These are phyloP conservation scores for Peromyscus leucopus DNA, from an alignment of 2,113 vertebrate species.

Conservation along the genomic window DNA sequence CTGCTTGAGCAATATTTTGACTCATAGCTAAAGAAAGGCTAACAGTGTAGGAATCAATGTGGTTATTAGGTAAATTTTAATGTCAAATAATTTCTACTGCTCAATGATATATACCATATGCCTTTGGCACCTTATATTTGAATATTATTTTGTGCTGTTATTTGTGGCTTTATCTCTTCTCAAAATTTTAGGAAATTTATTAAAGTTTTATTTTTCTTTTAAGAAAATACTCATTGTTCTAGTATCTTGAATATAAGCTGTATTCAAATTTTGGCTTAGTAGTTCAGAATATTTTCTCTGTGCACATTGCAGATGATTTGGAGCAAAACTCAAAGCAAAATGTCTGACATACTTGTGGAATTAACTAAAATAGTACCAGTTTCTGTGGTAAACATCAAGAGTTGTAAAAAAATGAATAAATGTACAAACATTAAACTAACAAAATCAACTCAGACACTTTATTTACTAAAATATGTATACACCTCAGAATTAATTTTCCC, in stretches of 20 bases:
- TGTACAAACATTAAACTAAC: neutral
- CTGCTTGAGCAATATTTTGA: neutral
- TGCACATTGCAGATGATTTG: neutral
- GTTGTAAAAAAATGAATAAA: neutral
- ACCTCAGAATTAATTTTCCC: neutral
- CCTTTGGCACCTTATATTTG: neutral
- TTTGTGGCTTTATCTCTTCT: neutral
- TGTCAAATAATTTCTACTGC: neutral
- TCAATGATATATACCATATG: neutral
- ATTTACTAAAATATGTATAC: neutral
- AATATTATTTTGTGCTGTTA: slow-evolving; percentile 20
- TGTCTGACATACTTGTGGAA: neutral
- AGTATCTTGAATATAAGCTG: neutral
- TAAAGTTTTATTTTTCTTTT: slow-evolving; percentile 28
- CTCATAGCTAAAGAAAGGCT: neutral
- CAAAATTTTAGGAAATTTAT: neutral
- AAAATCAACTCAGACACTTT: neutral
- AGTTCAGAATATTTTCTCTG: neutral
- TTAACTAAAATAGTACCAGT: neutral
- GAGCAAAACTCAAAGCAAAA: neutral
- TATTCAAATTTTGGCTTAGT: neutral
- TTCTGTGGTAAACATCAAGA: neutral
- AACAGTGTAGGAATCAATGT: neutral
- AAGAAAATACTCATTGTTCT: slow-evolving; percentile 3
- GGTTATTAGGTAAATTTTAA: slow-evolving; percentile 11